Evolutionary conservation across 1,140 invertebrate genomes (phyloP), one percentile per base, ranked within the genome.

Genomic region (Euwallacea similis): DNA sequence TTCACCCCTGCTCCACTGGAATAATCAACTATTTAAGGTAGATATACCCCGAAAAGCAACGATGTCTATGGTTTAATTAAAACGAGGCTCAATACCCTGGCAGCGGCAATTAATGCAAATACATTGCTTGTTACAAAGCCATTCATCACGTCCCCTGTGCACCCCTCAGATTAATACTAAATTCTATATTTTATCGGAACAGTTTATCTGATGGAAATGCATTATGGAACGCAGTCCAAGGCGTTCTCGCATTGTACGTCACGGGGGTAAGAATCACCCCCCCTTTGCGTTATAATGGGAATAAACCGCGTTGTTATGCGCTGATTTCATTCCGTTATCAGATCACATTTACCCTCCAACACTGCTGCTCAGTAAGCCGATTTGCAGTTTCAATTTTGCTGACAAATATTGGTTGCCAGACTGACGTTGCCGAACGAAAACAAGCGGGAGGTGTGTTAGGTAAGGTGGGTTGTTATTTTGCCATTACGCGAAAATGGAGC

Each of bases 231-330:
- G 74, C 69, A 72, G 64, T 73, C 58, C 63, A 69, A 73, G 74
- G 66, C 65, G 66, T 69, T 70, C 65, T 70, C 60, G 33, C 16
- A 76, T 76, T 71, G 74, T 71, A 66, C 59, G 21, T 33, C 21
- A 69, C 69, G 65, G 71, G 42, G 66, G 74, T 74, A 72, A 61
- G 66, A 66, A 68, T 69, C 71, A 73, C 70, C 73, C 64, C 70
- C 70, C 56, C 47, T 73, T 70, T 66, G 68, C 72, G 75, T 80
- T 79, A 79, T 80, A 80, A 80, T 80, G 76, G 78, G 79, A 76
- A 77, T 80, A 79, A 79, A 80, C 79, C 79, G 76, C 79, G 79
- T 80, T 79, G 79, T 80, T 80, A 79, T 79, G 79, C 79, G 78
- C 78, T 77, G 79, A 79, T 80, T 80, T 80, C 77, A 79, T 77